Evolutionary conservation across 2,888 invertebrate genomes (phyloP), one percentile per base, ranked within the genome.

Genomic region (Didymodactylos carnosus): DNA sequence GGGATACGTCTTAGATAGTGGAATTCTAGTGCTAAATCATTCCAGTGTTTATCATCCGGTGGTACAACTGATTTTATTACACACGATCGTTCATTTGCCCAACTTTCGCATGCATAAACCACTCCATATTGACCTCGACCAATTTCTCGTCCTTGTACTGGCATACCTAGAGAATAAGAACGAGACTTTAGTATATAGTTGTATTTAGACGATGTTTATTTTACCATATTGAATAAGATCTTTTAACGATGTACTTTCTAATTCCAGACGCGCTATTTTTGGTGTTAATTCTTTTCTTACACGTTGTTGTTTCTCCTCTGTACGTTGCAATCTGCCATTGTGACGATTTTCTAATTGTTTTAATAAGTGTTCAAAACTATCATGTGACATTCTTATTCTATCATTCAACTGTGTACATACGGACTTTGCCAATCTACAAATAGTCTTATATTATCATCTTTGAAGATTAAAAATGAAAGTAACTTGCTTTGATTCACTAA

Each of bases 21-120:
- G 85, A 91, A 91, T 83, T 92, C 92, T 88, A 92, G 89, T 1
- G 92, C 91, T 2, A 92, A 84, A 80, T 92, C 92, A 80, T 90
- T 89, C 89, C 91, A 92, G 80, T 92, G 91, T 76, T 90, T 86
- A 79, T 91, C 91, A 81, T 92, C 92, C 1, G 90, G 90, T 0
- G 92, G 92, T 53, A 91, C 88, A 72, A 92, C 91, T 0, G 91
- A 90, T 84, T 92, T 92, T 70, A 91, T 88, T 13, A 91, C 91
- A 79, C 89, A 90, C 0, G 90, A 89, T 23, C 87, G 84, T 71
- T 86, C 86, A 0, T 87, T 88, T 0, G 86, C 90, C 87, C 90
- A 90, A 73, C 87, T 84, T 73, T 90, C 89, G 79, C 88, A 90
- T 0, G 89, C 86, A 83, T 90, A 92, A 69, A 92, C 92, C 46